Evolutionary conservation across 2,888 invertebrate genomes (phyloP), one percentile per base, ranked within the genome.

Genomic region (Andricus curvator): DNA sequence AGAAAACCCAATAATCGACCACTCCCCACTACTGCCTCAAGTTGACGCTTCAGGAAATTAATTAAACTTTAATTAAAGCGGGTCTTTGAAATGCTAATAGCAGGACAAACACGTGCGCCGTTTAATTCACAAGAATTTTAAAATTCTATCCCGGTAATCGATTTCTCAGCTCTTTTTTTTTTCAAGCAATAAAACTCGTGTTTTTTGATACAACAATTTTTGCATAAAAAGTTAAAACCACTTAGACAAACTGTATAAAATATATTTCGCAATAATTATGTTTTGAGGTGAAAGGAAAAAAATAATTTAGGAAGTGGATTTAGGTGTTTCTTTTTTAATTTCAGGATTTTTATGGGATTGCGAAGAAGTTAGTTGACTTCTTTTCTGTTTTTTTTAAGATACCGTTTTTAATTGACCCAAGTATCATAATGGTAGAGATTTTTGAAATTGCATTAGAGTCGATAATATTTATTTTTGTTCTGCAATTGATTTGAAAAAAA

Each of bases 31-130:
- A 83, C 67, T 82, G 84, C 82, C 82, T 84, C 83, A 81, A 85
- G 87, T 87, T 85, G 84, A 86, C 85, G 88, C 87, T 88, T 89
- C 89, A 90, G 90, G 90, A 91, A 91, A 91, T 92, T 92, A 91
- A 92, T 92, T 92, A 91, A 91, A 89, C 85, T 89, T 92, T 92
- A 90, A 92, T 92, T 91, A 91, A 91, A 91, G 89, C 90, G 89
- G 89, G 90, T 91, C 92, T 92, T 92, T 92, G 92, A 92, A 90
- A 92, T 92, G 92, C 90, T 92, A 92, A 92, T 92, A 89, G 90
- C 84, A 90, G 89, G 89, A 90, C 91, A 92, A 92, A 92, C 91
- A 90, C 88, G 86, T 84, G 84, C 84, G 85, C 83, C 84, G 84
- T 86, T 81, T 82, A 68, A 83, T 85, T 84, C 85, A 82, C 84